phyloP scores from a whole-genome alignment of 2,888 invertebrate genomes.

The Hoplodrina blanda region DNA sequence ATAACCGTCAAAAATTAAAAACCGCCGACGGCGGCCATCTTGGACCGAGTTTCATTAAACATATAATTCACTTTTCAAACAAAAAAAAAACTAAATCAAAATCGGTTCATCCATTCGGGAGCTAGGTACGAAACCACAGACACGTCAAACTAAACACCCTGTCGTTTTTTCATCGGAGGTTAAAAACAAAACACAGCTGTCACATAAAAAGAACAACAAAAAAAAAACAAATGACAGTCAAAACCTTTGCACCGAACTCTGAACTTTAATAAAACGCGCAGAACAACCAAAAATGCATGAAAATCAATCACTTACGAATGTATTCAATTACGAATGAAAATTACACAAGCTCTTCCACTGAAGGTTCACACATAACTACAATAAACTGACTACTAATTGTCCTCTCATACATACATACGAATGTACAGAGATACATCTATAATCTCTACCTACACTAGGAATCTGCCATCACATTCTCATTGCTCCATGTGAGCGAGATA shows the following conservation, averaged over 20 bases:
- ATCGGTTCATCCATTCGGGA: too few species aligned
- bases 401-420: slow-evolving; percentile 34
- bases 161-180: too few species aligned
- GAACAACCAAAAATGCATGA: background rate
- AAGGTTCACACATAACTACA: slow-evolving; percentile 49
- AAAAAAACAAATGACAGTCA: background rate
- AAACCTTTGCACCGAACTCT: too few species aligned
- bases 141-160: too few species aligned
- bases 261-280: background rate
- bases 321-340: slow-evolving; percentile 7
- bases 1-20: slow-evolving; percentile 8
- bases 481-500: background rate
- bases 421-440: slow-evolving; percentile 27
- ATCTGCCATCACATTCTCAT: slow-evolving; percentile 6
- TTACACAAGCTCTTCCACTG: slow-evolving; percentile 41
- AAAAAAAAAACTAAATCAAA: too few species aligned
- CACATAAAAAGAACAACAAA: background rate
- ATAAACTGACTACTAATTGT: slow-evolving; percentile 42
- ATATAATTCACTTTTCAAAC: too few species aligned
- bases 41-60: too few species aligned
- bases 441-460: slow-evolving; percentile 12
- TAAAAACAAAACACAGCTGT: slow-evolving; percentile 9
- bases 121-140: too few species aligned
- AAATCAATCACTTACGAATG: slow-evolving; percentile 28
- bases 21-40: too few species aligned